Evolutionary conservation across 2,113 vertebrate genomes (phyloP).

Genomic region (Pandion haliaetus): DNA sequence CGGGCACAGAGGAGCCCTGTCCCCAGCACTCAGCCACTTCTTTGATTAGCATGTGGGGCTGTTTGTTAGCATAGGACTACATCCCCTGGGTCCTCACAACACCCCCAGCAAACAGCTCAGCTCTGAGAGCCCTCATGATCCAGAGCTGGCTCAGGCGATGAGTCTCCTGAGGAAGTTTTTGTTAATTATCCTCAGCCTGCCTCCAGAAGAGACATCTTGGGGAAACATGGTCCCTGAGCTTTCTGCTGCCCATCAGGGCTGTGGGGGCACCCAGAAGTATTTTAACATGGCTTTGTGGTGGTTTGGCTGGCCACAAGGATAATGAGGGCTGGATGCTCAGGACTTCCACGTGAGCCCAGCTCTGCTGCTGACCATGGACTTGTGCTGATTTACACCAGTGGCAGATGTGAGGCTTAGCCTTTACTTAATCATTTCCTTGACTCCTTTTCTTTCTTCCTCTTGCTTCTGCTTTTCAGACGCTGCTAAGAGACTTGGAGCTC

Average conservation of each 20-base stretch:
- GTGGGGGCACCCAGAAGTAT: not conserved
- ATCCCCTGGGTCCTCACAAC: not conserved
- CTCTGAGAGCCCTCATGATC: not conserved
- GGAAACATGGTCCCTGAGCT: not conserved
- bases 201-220: not conserved
- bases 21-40: not conserved
- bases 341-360: not conserved
- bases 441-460: not conserved
- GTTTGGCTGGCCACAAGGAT: not conserved
- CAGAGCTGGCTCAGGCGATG: not conserved
- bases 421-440: not conserved
- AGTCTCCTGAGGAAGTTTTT: not conserved
- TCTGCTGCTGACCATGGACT: not conserved
- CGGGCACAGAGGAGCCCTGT: fast-evolving
- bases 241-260: not conserved
- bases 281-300: not conserved
- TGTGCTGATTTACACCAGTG: not conserved
- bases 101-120: not conserved
- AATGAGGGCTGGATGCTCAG: not conserved
- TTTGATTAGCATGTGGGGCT: not conserved
- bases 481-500: not conserved
- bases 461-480: not conserved
- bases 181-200: not conserved
- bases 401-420: not conserved
- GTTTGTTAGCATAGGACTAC: not conserved